Conservation (phyloP, 2,888 invertebrate species). For the Crioceris asparagi region DNA sequence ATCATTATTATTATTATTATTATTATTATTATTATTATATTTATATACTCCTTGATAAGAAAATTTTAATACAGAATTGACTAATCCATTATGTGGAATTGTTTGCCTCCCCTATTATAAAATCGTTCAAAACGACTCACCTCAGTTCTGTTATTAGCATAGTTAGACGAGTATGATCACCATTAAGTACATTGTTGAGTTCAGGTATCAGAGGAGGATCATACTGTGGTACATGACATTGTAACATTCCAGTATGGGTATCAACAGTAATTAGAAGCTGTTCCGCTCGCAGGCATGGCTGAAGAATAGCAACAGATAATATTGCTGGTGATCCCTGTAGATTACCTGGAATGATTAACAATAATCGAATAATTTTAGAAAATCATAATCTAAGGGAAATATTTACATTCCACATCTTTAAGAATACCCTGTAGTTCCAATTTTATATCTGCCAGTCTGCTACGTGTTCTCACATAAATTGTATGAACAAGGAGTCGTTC, state of each 20-base stretch:
- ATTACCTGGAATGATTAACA: constrained; percentile 52
- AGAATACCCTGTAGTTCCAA: constrained; percentile 61
- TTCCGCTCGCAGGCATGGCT: constrained; percentile 85
- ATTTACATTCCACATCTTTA: constrained; percentile 61
- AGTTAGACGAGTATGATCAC: constrained; percentile 57
- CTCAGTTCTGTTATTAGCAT: constrained; percentile 56
- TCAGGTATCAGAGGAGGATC: constrained; percentile 72
- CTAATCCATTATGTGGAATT: too few relatives aligned
- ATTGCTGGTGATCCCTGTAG: constrained; percentile 89
- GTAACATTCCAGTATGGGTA: constrained; percentile 84
- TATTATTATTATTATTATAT: too few relatives aligned
- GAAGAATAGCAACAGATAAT: constrained; percentile 78
- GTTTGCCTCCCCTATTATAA: too few relatives aligned
- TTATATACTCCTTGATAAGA: too few relatives aligned
- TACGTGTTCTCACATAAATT: constrained; percentile 83
- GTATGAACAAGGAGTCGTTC: constrained; percentile 90
- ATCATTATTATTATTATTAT: too few relatives aligned
- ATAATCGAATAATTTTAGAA: constrained; percentile 1
- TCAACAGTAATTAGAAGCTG: constrained; percentile 87
- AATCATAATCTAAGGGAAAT: constrained; percentile 5
- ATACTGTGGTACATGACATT: constrained; percentile 87
- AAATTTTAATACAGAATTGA: too few relatives aligned
- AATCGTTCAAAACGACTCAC: too few relatives aligned
- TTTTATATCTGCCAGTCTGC: constrained; percentile 72
- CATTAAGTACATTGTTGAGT: constrained; percentile 68